phyloP scores from a whole-genome alignment of 2,888 invertebrate species.

The Eristalis intricaria region DNA sequence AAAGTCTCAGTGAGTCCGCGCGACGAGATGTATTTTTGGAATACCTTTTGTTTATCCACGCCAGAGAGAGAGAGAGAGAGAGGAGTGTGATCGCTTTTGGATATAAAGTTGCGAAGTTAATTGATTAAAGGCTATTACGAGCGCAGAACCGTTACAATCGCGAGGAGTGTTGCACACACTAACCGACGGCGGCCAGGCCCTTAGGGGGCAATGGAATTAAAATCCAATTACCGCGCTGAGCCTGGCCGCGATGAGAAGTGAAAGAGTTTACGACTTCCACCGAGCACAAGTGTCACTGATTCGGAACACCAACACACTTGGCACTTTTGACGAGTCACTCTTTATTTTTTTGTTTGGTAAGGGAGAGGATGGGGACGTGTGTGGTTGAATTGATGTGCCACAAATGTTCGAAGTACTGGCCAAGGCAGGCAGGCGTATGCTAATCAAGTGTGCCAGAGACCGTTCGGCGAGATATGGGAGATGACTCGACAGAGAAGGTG shows the following conservation, averaged over 20 bases:
- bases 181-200: not conserved
- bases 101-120: slow-evolving; percentile 2
- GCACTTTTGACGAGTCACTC: slow-evolving; percentile 38
- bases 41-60: not conserved
- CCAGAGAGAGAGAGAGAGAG: too few species aligned
- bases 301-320: not conserved
- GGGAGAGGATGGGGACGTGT: not conserved
- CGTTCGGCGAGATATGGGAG: not conserved
- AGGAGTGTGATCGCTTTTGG: not conserved
- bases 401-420: not conserved
- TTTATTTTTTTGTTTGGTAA: too few species aligned
- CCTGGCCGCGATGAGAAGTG: not conserved
- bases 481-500: not conserved
- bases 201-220: slow-evolving; percentile 34
- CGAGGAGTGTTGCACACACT: slow-evolving; percentile 16
- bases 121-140: slow-evolving; percentile 2
- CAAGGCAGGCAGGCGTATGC: slow-evolving; percentile 21
- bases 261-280: not conserved
- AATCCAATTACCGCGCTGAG: slow-evolving; percentile 49
- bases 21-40: not conserved
- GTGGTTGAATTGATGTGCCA: not conserved
- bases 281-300: not conserved
- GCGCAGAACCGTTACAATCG: slow-evolving; percentile 17
- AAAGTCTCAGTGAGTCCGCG: not conserved
- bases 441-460: slow-evolving; percentile 28